These are phyloP conservation scores for Pterostichus niger DNA, from an alignment of 2,888 invertebrate genomes.

Conservation along the genomic window DNA sequence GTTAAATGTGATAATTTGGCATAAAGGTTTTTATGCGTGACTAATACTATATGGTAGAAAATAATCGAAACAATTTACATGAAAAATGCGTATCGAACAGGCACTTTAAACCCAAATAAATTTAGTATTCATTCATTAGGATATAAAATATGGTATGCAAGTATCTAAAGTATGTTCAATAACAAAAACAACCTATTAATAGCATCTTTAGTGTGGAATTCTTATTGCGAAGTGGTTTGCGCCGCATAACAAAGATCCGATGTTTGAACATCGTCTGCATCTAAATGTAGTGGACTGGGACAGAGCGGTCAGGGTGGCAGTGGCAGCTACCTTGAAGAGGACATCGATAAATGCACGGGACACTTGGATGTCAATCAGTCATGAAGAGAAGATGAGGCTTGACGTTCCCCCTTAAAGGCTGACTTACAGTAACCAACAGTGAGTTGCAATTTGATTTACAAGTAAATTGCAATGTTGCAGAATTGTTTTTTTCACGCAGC, in stretches of 20 bases:
- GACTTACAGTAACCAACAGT: constrained; percentile 1
- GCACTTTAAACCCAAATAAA: not conserved
- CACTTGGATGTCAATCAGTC: constrained; percentile 50
- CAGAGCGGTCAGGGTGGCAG: constrained; percentile 14
- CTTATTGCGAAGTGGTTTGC: not conserved
- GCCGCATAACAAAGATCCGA: not conserved
- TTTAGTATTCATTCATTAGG: not conserved
- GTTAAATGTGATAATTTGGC: too few species aligned
- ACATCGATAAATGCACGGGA: constrained; percentile 37
- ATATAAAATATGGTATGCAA: not conserved
- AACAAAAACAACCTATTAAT: constrained; percentile 1
- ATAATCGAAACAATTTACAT: too few species aligned
- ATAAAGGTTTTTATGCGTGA: too few species aligned
- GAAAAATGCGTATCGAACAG: too few species aligned
- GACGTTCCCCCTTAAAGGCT: constrained; percentile 30
- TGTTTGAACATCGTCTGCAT: constrained; percentile 47
- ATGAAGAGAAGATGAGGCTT: constrained; percentile 33
- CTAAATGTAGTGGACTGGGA: constrained; percentile 17
- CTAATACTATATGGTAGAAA: too few species aligned
- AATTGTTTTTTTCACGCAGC: too few species aligned
- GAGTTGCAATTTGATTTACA: too few species aligned
- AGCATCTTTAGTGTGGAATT: not conserved
- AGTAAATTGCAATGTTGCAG: too few species aligned
- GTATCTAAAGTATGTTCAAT: not conserved
- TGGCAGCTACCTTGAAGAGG: constrained; percentile 14